These are phyloP conservation scores for Lamellibrachia columna DNA, from an alignment of 2,888 invertebrate genomes.

Conservation along the genomic window DNA sequence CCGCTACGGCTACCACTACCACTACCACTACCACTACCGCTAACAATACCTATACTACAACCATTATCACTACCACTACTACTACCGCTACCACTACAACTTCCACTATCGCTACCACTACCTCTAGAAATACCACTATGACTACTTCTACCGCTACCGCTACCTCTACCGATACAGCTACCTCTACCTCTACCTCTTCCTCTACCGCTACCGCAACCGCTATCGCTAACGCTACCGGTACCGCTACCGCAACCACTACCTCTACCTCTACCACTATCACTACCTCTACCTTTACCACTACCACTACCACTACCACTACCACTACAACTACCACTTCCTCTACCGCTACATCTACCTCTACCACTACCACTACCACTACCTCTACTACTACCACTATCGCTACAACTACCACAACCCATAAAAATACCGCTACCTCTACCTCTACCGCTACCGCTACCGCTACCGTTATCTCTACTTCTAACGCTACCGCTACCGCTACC, in stretches of 20 bases:
- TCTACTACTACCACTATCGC: not conserved
- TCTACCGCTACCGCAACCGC: not conserved
- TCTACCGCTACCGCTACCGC: too few relatives aligned
- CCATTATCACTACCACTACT: not conserved
- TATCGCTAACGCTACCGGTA: not conserved
- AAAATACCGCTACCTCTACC: not conserved
- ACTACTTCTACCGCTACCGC: slow-evolving; percentile 8
- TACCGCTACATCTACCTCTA: slow-evolving; percentile 13
- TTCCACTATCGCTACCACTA: not conserved
- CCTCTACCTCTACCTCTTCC: not conserved
- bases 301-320: not conserved
- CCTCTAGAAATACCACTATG: not conserved
- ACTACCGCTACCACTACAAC: not conserved
- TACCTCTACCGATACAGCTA: not conserved
- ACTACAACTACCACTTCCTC: not conserved
- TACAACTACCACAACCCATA: not conserved
- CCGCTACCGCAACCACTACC: not conserved
- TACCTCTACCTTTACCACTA: not conserved
- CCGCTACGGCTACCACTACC: not conserved
- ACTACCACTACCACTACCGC: not conserved
- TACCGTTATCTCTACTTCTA: too few relatives aligned
- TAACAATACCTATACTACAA: not conserved
- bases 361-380: slow-evolving; percentile 3
- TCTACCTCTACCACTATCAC: not conserved
- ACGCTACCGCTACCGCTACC: too few relatives aligned